Evolutionary conservation across 2,888 invertebrate species (phyloP).

Genomic region (Phyto melanocephala): DNA sequence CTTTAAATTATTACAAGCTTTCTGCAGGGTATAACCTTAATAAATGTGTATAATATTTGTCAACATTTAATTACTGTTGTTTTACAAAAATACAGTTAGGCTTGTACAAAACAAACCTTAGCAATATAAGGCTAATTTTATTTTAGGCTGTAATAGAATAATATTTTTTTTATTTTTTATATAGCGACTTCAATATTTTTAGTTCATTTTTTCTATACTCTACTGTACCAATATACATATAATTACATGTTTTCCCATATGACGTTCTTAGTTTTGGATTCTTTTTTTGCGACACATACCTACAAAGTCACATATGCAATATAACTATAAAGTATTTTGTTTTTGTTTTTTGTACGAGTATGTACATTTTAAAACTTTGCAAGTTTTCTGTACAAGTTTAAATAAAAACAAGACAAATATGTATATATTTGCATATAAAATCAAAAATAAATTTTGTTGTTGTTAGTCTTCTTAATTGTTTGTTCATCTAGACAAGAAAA

Average conservation of each 20-base stretch:
- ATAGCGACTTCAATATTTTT: too few species aligned
- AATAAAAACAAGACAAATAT: not conserved
- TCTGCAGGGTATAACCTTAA: too few species aligned
- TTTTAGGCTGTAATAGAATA: too few species aligned
- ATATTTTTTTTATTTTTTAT: too few species aligned
- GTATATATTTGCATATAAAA: constrained; percentile 27
- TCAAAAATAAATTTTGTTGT: constrained; percentile 6
- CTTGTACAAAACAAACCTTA: too few species aligned
- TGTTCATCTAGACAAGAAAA: not conserved
- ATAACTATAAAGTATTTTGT: not conserved
- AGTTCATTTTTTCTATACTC: too few species aligned
- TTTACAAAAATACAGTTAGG: too few species aligned
- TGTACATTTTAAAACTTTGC: not conserved
- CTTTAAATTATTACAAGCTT: too few species aligned
- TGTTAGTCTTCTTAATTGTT: constrained; percentile 32
- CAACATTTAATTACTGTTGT: too few species aligned
- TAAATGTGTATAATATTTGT: too few species aligned
- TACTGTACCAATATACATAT: not conserved
- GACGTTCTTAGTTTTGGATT: not conserved
- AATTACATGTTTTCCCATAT: not conserved
- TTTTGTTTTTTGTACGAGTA: not conserved
- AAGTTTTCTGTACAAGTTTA: constrained; percentile 1
- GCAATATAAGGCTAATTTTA: too few species aligned
- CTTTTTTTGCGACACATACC: not conserved
- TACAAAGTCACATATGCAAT: not conserved